Percentiles rank a stretch among this genome's conserved stretches.
phyloP scores from a whole-genome alignment of 2,113 vertebrate species.

The Theropithecus gelada region DNA sequence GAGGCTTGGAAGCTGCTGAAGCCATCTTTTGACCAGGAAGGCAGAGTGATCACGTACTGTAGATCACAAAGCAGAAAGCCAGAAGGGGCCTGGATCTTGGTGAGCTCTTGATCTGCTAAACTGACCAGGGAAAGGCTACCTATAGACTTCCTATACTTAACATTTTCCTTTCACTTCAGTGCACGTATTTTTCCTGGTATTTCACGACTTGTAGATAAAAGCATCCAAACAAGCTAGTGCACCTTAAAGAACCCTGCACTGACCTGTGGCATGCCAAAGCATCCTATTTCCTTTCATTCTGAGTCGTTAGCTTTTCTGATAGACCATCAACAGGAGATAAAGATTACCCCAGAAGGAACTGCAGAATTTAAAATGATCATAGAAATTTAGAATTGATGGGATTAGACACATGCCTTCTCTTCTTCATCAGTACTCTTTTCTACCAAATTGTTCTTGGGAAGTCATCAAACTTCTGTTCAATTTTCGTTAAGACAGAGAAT shows the following conservation, averaged over 20 bases:
- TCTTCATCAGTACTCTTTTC: neutral
- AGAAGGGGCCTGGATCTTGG: neutral
- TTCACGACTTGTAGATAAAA: neutral
- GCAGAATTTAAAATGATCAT: neutral
- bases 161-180: neutral
- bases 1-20: neutral
- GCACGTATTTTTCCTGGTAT: rapidly evolving
- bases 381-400: neutral
- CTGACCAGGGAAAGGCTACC: neutral
- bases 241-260: neutral
- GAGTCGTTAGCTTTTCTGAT: neutral
- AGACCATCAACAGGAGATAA: neutral
- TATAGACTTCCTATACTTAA: neutral
- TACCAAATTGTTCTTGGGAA: neutral
- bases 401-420: neutral
- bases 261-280: neutral
- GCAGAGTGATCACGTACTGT: neutral
- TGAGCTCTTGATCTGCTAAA: neutral
- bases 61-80: neutral
- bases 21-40: neutral
- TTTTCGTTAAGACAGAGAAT: neutral
- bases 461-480: neutral
- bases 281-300: neutral
- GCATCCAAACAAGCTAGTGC: neutral
- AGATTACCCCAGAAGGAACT: neutral